Evolutionary conservation across 2,113 vertebrate genomes (phyloP), one percentile per base, ranked within the genome.

Genomic region (Poecilia latipinna): DNA sequence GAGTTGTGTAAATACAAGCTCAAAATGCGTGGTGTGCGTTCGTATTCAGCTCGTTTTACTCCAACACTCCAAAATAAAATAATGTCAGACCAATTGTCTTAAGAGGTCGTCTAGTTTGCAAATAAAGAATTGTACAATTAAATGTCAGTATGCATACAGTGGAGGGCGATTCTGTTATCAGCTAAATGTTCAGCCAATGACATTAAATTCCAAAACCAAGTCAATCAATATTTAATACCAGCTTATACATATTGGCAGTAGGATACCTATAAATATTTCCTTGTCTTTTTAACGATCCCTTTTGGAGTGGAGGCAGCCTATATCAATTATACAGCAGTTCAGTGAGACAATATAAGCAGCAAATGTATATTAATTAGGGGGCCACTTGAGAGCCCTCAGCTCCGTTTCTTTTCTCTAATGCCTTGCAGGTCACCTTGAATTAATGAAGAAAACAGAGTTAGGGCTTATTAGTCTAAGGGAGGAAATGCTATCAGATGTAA

Each of bases 371-470:
- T 84, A 76, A 89, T 86, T 86, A 80, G 74, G 54, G 57, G 67
- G 67, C 42, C 65, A 74, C 77, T 86, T 80, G 57, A 75, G 73
- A 81, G 66, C 63, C 54, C 24, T 74, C 33, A 42, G 82, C 70
- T 85, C 39, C 62, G 28, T 77, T 75, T 85, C 35, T 57, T 65
- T 74, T 72, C 72, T 62, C 69, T 74, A 73, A 75, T 70, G 65
- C 74, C 66, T 79, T 72, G 42, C 82, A 28, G 39, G 83, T 88
- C 87, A 88, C 88, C 83, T 88, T 89, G 88, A 88, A 77, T 86
- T 85, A 84, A 84, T 75, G 70, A 70, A 68, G 75, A 79, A 86
- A 90, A 84, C 82, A 80, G 72, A 79, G 70, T 81, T 76, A 57
- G 42, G 35, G 4, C 39, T 54, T 72, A 68, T 86, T 81, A 79